Evolutionary conservation across 2,113 vertebrate species (phyloP).

Genomic region (Percopsis transmontana): DNA sequence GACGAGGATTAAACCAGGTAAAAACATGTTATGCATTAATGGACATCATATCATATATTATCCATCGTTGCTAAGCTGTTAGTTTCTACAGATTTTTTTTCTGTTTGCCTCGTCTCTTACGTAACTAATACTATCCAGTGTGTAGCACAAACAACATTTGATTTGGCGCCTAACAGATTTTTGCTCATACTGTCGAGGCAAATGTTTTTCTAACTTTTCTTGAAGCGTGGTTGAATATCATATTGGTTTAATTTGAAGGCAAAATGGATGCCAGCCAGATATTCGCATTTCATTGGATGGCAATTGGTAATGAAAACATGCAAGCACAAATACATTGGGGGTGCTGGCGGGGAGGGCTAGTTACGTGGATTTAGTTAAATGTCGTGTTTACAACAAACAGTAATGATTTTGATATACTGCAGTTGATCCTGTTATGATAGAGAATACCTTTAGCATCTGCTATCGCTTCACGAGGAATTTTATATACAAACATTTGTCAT

Average conservation of each 20-base stretch:
- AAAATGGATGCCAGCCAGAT: conserved; percentile 13
- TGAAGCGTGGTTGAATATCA: conserved; percentile 12
- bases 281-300: conserved; percentile 1
- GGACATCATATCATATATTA: too few species aligned
- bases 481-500: conserved; percentile 31
- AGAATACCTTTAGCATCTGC: conserved; percentile 51
- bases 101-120: background rate
- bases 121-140: background rate
- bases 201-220: background rate
- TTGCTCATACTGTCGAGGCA: background rate
- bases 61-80: too few species aligned
- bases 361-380: conserved; percentile 21
- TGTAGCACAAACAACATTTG: background rate
- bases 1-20: too few species aligned
- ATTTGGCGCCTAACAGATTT: background rate
- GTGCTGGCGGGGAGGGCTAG: background rate
- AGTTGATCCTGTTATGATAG: conserved; percentile 34
- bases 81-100: too few species aligned
- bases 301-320: conserved; percentile 16
- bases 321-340: too few species aligned
- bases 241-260: conserved; percentile 34
- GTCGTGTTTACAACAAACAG: conserved; percentile 38
- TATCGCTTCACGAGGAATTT: conserved; percentile 28
- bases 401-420: conserved; percentile 19
- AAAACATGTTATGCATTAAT: too few species aligned